Base-by-base conservation (phyloP, 2,888 invertebrate species). In the Anoplius nigerrimus region DNA sequence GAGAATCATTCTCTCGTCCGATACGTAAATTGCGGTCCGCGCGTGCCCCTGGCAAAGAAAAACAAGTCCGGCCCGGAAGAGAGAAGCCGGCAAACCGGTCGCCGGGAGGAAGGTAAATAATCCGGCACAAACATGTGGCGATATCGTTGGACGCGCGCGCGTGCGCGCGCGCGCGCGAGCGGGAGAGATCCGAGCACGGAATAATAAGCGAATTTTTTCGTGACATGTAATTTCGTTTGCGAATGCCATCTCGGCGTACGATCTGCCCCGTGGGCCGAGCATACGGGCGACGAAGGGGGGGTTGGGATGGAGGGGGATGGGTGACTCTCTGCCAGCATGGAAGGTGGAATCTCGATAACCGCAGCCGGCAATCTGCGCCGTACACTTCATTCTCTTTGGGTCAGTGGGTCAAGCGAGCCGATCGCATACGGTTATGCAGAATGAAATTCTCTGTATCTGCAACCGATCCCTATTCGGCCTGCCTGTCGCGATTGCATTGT, bases 151-250 rank as follows among this genome's bases (percentile, higher is more conserved):
- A n/a, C n/a, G n/a, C n/a, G n/a, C n/a, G n/a, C n/a, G n/a, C n/a
- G n/a, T n/a, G n/a, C n/a, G n/a, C n/a, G n/a, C n/a, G 62, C 18
- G 48, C 21, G 64, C 66, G 63, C 60, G 72, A 62, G 54, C 74
- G 69, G 42, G 42, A 42, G 42, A 42, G 42, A n/a, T n/a, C n/a
- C 34, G 48, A 48, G 16, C 48, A 16, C 18, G 48, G 72, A 74
- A 79, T 79, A 76, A 79, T 79, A 79, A 79, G 69, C 66, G 74
- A 74, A 79, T 78, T 71, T 78, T 78, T 78, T 76, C 69, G 69
- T 71, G 71, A 78, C 74, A 71, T 69, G 79, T 70, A 78, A 78
- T 78, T 79, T 72, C 61, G 76, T 72, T 72, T 56, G 69, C 71
- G 72, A 69, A 74, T 78, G 71, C 68, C 72, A 74, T 79, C 79